Evolutionary conservation across 2,113 vertebrate genomes (phyloP), one percentile per base, ranked within the genome.

Genomic region (Oreochromis aureus): DNA sequence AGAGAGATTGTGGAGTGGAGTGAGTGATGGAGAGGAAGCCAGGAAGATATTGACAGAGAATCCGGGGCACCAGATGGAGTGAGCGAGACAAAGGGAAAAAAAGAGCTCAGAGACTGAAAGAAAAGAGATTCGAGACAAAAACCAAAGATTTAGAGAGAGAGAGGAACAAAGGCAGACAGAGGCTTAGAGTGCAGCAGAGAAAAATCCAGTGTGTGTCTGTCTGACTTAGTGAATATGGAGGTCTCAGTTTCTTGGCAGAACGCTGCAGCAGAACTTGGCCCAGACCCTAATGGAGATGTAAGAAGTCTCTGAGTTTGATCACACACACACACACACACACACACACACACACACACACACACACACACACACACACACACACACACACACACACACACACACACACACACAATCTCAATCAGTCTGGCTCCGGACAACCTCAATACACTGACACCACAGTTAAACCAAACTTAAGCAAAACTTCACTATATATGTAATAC

Each of bases 221-320:
- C 86, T 90, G 83, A 83, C 11, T 91, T 88, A 71, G 88, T 55
- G 11, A 80, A 84, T 80, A 18, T 44, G 73, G 76, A 89, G 89
- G 89, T 88, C 90, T 93, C 54, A 16, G 59, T 90, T 84, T 94
- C 89, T 94, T 95, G 94, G 92, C 94, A 95, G 88, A 90, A 84
- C 59, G 59, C 61, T 80, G 71, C 24, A 87, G 80, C 61, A 86
- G 87, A 92, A 91, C 81, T 94, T 93, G 91, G 94, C 94, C 81
- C 58, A 5, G 78, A 51, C 89, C 85, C 90, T 93, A 94, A 95
- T 95, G 92, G 90, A 94, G 90, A 94, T 91, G 90, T 93, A 87
- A 91, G 89, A 90, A 92, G 84, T 56, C 76, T 39, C 80, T 34
- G 88, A 91, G 87, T 91, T 92, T 86, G 69, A 93, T 87, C 54